Evolutionary conservation across 1,140 invertebrate species (phyloP).

Genomic region (Panulirus ornatus): DNA sequence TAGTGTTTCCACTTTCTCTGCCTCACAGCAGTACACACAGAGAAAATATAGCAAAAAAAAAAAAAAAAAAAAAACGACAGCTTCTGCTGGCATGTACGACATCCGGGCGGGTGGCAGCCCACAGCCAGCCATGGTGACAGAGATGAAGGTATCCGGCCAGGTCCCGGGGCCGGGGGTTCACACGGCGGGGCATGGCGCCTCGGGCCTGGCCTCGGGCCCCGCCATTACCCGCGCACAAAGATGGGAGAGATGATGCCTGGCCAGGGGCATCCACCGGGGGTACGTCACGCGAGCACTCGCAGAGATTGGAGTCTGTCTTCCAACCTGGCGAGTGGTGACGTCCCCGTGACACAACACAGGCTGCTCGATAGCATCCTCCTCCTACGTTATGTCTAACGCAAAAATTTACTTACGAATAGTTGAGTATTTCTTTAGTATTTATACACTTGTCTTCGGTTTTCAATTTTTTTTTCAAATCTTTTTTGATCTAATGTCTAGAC

Average conservation of each 20-base stretch:
- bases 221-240: slow-evolving; percentile 38
- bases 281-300: slow-evolving; percentile 23
- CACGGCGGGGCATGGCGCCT: slow-evolving; percentile 30
- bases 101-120: slow-evolving; percentile 12
- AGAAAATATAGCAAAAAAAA: too few relatives aligned
- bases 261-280: not conserved
- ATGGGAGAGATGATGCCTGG: slow-evolving; percentile 39
- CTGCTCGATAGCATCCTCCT: too few relatives aligned
- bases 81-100: not conserved
- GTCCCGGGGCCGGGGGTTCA: not conserved
- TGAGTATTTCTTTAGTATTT: too few relatives aligned
- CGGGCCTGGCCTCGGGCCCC: not conserved
- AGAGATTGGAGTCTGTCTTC: not conserved
- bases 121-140: slow-evolving; percentile 42
- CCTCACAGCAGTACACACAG: too few relatives aligned
- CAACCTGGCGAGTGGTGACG: not conserved
- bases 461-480: too few relatives aligned
- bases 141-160: slow-evolving; percentile 21
- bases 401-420: too few relatives aligned
- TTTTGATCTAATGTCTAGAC: too few relatives aligned
- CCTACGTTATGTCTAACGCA: too few relatives aligned
- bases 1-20: too few relatives aligned
- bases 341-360: not conserved
- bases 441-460: too few relatives aligned
- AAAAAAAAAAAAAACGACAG: too few relatives aligned